Conservation (phyloP, 2,797 vertebrate species). For the Siniperca undulata region DNA sequence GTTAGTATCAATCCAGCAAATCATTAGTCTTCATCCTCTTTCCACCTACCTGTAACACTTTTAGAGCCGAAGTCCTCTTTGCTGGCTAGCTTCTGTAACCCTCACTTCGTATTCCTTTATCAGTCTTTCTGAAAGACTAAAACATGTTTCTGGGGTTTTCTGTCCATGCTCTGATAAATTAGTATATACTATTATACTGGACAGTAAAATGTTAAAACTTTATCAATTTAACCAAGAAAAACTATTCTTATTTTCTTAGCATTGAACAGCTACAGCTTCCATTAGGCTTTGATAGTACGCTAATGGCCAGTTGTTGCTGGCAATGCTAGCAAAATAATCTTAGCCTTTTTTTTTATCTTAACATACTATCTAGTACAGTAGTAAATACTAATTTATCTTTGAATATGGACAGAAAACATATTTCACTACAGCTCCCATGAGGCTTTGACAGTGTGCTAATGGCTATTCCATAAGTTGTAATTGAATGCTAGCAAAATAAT, state of each 20-base stretch:
- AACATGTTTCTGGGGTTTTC: not conserved
- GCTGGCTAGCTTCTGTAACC: not conserved
- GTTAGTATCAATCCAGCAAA: conserved; percentile 89
- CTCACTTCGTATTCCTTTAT: not conserved
- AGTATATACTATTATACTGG: not conserved
- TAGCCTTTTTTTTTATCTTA: too few species aligned
- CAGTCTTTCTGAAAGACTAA: not conserved
- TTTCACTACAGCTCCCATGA: not conserved
- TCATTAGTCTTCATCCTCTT: conserved; percentile 36
- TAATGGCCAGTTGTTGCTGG: not conserved
- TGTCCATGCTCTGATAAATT: not conserved
- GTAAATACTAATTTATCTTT: not conserved
- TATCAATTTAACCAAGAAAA: not conserved
- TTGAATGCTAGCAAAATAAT: not conserved
- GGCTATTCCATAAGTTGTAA: not conserved
- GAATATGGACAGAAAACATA: not conserved
- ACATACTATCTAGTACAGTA: not conserved
- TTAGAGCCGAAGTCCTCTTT: not conserved
- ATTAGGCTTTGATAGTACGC: not conserved
- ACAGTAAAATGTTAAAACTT: not conserved
- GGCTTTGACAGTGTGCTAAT: not conserved
- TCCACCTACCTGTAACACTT: conserved; percentile 37
- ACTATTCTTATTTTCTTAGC: not conserved
- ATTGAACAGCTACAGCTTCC: not conserved
- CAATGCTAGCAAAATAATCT: not conserved